phyloP scores from a whole-genome alignment of 2,888 invertebrate species.

The Metacarcinus magister region DNA sequence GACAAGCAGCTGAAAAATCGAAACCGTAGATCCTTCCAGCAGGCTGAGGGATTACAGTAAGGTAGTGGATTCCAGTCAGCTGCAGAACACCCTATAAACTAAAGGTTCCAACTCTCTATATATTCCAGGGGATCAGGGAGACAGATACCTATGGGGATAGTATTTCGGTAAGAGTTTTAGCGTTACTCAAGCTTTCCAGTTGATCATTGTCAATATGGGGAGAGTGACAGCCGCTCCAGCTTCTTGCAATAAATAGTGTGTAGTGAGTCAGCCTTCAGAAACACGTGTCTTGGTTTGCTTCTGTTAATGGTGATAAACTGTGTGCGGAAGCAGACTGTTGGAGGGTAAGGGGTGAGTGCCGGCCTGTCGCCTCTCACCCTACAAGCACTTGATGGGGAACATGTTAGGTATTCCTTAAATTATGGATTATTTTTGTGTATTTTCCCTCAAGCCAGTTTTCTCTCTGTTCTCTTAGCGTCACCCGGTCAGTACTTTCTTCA shows the following conservation, averaged over 20 bases:
- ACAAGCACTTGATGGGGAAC: not conserved
- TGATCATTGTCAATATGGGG: not conserved
- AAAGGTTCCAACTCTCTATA: not conserved
- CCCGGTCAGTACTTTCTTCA: not conserved
- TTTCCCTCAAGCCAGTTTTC: not conserved
- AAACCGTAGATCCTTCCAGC: no score
- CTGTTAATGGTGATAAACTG: constrained; percentile 1
- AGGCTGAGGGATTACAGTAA: no score
- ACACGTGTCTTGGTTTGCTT: constrained; percentile 37
- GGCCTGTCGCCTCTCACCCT: not conserved
- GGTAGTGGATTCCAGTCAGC: no score
- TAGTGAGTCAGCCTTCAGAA: constrained; percentile 53
- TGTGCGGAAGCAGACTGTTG: not conserved
- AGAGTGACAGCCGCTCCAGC: constrained; percentile 43
- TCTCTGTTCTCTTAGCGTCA: not conserved
- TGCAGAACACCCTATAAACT: not conserved
- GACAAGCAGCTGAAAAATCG: no score
- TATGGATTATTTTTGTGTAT: no score
- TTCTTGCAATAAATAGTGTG: constrained; percentile 31
- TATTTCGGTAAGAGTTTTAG: not conserved
- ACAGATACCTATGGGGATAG: no score
- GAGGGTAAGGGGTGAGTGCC: not conserved
- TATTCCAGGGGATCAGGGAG: not conserved
- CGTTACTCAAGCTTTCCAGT: not conserved
- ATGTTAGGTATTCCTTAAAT: not conserved